Base-by-base conservation (phyloP, 92 coral and sea anemone species). In the Parazoanthus swiftii region DNA sequence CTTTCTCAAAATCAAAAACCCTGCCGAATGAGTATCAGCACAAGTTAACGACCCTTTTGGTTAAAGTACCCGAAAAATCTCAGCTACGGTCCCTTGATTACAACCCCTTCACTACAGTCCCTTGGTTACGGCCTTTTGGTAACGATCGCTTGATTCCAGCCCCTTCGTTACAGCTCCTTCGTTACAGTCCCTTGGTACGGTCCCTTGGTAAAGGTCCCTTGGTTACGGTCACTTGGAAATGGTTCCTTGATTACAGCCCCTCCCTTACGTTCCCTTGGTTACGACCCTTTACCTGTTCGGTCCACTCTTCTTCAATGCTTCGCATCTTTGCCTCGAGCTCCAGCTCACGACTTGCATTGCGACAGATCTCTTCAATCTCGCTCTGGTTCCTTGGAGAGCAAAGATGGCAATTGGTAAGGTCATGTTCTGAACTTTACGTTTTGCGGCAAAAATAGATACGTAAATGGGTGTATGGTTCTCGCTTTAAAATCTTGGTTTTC, bases 241-340 rank as follows among this genome's bases (percentile, higher is more conserved):
- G 6, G 36, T 29, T 14, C 77, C 42, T 7, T 29, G 37, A 18
- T 51, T 13, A 51, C 16, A 13, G 58, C 16, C 58, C 16, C 58
- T 13, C 13, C 16, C 16, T 51, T 51, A 51, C 58, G 58, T 13
- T 14, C 59, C 59, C 20, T 5, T 65, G 86, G 0, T n/a, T 56
- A 70, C 21, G 50, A 15, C 16, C 68, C 21, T 9, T 71, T 56
- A 96, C 99, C 97, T 97, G 99, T 73, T 97, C 99, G 6, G 99
- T 97, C 99, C 99, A 97, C 83, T 97, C 99, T 79, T 97, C 99
- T 63, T 97, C 99, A 13, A 93, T 97, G 89, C 95, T 95, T 76
- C 99, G 89, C 98, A 97, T 95, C 86, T 95, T 95, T 48, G 94
- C 95, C 72, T 97, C 99, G 75, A 97, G 91, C 82, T 97, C 99